Conservation (phyloP, 2,888 invertebrate species). For the Linhomoeus sp. region DNA sequence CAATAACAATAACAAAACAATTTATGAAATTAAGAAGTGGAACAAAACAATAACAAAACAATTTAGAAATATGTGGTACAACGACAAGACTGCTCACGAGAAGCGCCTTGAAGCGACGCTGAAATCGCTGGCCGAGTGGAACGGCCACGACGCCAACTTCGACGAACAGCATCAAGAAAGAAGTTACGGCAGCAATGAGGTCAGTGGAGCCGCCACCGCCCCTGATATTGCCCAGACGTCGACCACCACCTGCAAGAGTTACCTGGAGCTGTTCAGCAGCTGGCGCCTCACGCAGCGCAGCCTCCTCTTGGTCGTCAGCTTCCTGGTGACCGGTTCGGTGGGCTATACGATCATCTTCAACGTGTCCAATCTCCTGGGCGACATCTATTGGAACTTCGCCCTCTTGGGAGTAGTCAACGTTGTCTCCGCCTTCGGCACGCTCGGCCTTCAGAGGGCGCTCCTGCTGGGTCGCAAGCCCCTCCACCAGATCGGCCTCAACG, state of each 20-base stretch:
- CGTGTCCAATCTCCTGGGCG: conserved; percentile 1
- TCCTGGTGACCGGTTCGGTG: neutral
- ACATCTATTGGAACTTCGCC: conserved; percentile 1
- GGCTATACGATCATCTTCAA: conserved; percentile 5
- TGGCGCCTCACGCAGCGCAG: neutral
- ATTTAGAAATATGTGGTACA: no score
- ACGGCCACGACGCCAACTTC: neutral
- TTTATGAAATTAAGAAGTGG: no score
- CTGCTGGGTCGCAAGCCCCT: neutral
- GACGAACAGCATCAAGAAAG: no score
- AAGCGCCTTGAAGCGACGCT: neutral
- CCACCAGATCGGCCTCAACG: conserved; percentile 1
- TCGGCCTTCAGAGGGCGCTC: neutral
- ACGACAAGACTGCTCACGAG: neutral
- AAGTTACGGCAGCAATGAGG: no score
- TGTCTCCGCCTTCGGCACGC: neutral
- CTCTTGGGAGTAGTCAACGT: neutral
- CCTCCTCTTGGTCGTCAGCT: neutral
- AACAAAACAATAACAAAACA: no score
- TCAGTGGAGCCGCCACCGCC: no score
- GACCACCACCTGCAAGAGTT: no score
- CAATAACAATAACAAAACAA: no score
- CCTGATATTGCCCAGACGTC: no score
- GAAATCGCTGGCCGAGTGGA: neutral
- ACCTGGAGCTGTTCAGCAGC: neutral